Conservation (phyloP, 2,113 vertebrate genomes). For the Planiliza haematocheilus region DNA sequence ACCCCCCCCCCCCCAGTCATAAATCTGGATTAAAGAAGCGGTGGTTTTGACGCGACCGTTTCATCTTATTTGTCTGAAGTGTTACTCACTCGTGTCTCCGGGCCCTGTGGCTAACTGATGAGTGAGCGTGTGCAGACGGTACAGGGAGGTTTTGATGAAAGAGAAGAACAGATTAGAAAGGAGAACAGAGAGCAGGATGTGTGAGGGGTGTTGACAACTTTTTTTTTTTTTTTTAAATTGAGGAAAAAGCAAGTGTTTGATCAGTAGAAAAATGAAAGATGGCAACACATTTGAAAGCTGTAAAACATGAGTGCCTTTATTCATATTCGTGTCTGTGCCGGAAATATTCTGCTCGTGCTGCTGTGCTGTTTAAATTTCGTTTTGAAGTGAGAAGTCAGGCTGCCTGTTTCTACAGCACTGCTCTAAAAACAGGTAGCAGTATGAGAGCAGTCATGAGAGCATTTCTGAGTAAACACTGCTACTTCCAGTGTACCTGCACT, state of each 20-base stretch:
- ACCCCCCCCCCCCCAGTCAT: constrained; percentile 21
- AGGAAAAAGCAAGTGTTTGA: constrained; percentile 19
- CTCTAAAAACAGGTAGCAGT: not conserved
- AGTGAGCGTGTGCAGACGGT: constrained; percentile 24
- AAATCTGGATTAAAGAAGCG: constrained; percentile 59
- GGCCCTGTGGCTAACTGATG: constrained; percentile 51
- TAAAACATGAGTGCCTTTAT: not conserved
- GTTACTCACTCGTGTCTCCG: constrained; percentile 36
- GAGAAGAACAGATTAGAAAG: constrained; percentile 30
- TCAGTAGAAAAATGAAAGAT: constrained; percentile 13
- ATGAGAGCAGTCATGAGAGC: not conserved
- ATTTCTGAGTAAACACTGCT: constrained; percentile 20
- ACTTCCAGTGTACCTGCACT: constrained; percentile 11
- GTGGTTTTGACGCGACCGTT: constrained; percentile 53
- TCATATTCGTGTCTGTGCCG: no score
- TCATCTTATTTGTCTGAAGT: constrained; percentile 57
- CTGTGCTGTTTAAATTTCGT: no score
- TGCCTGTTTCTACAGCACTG: constrained; percentile 5
- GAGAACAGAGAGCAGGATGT: constrained; percentile 69
- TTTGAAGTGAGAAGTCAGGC: not conserved
- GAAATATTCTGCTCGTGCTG: no score
- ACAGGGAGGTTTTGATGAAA: constrained; percentile 52
- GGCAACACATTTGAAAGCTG: constrained; percentile 10
- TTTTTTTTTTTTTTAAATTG: constrained; percentile 34
- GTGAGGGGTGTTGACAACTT: constrained; percentile 36